These are phyloP conservation scores for Eriosoma lanigerum DNA, from an alignment of 1,140 invertebrate species.

Conservation along the genomic window DNA sequence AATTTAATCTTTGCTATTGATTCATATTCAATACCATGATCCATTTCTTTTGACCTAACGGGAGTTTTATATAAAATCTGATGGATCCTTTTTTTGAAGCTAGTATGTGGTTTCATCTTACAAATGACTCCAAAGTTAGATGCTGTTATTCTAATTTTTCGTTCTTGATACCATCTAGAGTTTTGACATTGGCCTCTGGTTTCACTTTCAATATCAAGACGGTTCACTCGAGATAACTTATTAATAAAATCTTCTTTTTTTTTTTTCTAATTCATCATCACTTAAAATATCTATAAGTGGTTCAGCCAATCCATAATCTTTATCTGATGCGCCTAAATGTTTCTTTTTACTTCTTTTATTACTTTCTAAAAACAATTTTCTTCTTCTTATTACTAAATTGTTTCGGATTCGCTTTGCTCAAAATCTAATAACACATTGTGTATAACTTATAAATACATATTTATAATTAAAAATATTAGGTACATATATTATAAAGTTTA, in stretches of 20 bases:
- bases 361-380: background rate
- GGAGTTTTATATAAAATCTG: background rate
- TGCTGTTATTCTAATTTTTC: background rate
- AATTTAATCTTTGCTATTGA: background rate
- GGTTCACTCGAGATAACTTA: background rate
- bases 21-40: background rate
- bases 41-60: background rate
- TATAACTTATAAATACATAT: too few relatives aligned
- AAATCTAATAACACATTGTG: too few relatives aligned
- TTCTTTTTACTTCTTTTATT: background rate
- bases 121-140: background rate
- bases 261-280: background rate
- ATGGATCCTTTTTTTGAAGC: background rate
- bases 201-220: background rate
- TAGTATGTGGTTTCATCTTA: slow-evolving; percentile 3
- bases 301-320: background rate
- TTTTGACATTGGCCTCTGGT: background rate
- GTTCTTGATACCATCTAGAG: background rate
- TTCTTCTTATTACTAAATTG: background rate
- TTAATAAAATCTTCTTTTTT: background rate
- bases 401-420: background rate
- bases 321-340: background rate
- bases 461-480: too few relatives aligned
- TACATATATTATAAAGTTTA: too few relatives aligned
- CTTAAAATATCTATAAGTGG: background rate